phyloP scores from a whole-genome alignment of 2,797 vertebrate species.

The Sus cebifrons region DNA sequence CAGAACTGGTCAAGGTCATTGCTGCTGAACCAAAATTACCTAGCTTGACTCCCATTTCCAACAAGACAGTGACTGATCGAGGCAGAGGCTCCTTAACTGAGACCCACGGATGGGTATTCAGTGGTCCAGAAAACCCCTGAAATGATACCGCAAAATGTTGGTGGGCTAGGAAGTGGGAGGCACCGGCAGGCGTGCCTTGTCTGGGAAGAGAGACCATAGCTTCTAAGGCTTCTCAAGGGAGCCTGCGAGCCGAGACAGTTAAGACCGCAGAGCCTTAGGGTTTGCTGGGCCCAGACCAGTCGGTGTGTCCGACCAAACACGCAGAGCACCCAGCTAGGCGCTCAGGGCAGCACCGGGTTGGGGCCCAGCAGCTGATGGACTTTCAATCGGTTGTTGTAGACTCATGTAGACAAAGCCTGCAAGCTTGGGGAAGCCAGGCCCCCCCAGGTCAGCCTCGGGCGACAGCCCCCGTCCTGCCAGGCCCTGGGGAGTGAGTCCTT shows the following conservation, averaged over 20 bases:
- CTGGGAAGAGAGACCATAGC: conserved; percentile 37
- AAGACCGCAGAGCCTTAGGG: conserved; percentile 25
- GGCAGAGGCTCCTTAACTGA: conserved; percentile 42
- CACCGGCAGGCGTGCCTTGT: background rate
- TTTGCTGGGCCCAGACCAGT: conserved; percentile 44
- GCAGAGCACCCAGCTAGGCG: background rate
- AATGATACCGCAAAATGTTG: conserved; percentile 2
- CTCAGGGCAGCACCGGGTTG: conserved; percentile 59
- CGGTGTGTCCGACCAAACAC: conserved; percentile 22
- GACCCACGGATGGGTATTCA: background rate
- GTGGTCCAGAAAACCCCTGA: conserved; percentile 19
- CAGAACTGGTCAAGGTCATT: conserved; percentile 2
- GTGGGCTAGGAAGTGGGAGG: background rate
- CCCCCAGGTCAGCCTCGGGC: conserved; percentile 85
- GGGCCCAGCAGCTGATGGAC: conserved; percentile 80
- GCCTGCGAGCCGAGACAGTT: conserved; percentile 48
- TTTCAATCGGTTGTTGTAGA: conserved; percentile 87
- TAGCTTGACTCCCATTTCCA: conserved; percentile 52
- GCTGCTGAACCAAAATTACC: background rate
- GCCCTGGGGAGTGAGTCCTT: conserved; percentile 84
- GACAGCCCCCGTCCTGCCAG: conserved; percentile 83
- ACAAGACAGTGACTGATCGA: conserved; percentile 35
- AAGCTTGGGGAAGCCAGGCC: conserved; percentile 85
- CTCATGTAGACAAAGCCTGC: conserved; percentile 85
- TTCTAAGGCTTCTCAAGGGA: conserved; percentile 55